A percentile compares a stretch with the other conserved stretches of the same genome.
phyloP scores from a whole-genome alignment of 2,888 invertebrate species.

The Trichacis sp. region DNA sequence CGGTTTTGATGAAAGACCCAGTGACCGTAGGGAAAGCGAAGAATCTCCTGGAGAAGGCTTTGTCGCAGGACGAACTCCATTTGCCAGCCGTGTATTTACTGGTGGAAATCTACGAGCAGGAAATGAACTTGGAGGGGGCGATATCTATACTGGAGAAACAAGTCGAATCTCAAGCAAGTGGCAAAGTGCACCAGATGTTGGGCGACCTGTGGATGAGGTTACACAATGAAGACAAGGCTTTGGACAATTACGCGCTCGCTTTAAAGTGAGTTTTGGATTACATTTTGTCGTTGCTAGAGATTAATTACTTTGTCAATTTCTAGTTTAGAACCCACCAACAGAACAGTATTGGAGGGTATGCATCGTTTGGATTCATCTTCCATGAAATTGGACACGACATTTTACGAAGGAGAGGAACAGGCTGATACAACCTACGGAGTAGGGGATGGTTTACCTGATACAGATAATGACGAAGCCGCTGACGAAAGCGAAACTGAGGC shows the following conservation, averaged over 20 bases:
- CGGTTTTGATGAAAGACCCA: constrained; percentile 79
- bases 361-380: constrained; percentile 73
- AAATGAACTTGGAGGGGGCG: constrained; percentile 77
- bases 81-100: constrained; percentile 80
- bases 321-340: constrained; percentile 65
- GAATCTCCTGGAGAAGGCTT: constrained; percentile 79
- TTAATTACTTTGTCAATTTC: too few species aligned
- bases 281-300: too few species aligned
- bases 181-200: constrained; percentile 76
- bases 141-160: constrained; percentile 78
- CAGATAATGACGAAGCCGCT: constrained; percentile 69
- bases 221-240: constrained; percentile 77
- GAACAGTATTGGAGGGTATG: constrained; percentile 76
- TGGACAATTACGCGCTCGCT: constrained; percentile 77
- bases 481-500: constrained; percentile 73
- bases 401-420: constrained; percentile 71
- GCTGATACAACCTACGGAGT: constrained; percentile 70
- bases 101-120: constrained; percentile 78
- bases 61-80: constrained; percentile 79
- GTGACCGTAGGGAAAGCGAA: constrained; percentile 74
- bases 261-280: too few species aligned
- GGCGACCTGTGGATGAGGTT: constrained; percentile 75
- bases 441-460: constrained; percentile 67
- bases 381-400: constrained; percentile 71
- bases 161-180: constrained; percentile 74